Percentiles rank a stretch among this genome's conserved stretches.
These are phyloP conservation scores for Ptyas mucosa DNA, from an alignment of 2,113 vertebrate species.

Conservation along the genomic window DNA sequence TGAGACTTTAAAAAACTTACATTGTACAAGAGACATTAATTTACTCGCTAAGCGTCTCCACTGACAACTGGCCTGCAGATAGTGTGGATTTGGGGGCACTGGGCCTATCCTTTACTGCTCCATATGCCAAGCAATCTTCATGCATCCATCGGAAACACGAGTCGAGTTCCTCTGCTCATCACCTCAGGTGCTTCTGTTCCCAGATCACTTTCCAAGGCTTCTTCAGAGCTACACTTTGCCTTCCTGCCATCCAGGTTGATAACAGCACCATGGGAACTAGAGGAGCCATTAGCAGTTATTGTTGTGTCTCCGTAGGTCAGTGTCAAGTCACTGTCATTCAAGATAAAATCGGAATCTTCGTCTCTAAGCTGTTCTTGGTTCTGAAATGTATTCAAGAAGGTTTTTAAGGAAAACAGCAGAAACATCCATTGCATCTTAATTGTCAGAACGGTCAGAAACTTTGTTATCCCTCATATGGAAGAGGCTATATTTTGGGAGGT, in stretches of 20 bases:
- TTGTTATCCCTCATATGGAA: background rate
- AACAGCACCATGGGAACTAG: constrained; percentile 67
- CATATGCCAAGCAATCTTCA: constrained; percentile 67
- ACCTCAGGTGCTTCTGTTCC: constrained; percentile 86
- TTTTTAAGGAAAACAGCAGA: background rate
- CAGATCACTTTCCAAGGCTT: constrained; percentile 86
- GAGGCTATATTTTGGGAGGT: background rate
- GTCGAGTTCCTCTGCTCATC: constrained; percentile 86
- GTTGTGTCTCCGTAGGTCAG: constrained; percentile 90
- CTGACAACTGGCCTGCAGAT: constrained; percentile 55
- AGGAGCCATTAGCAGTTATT: constrained; percentile 90
- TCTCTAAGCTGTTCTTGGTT: constrained; percentile 90
- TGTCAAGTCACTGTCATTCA: constrained; percentile 86
- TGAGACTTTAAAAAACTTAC: constrained; percentile 58
- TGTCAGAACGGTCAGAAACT: background rate
- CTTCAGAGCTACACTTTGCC: constrained; percentile 83
- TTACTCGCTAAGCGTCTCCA: constrained; percentile 58
- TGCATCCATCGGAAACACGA: constrained; percentile 91
- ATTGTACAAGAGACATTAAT: constrained; percentile 42
- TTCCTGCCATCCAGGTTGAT: constrained; percentile 71
- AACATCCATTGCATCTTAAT: background rate
- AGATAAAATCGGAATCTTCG: constrained; percentile 88
- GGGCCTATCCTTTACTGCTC: constrained; percentile 31
- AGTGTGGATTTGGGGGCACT: constrained; percentile 45
- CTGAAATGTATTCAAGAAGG: constrained; percentile 61